phyloP scores from a whole-genome alignment of 2,113 vertebrate genomes.

The Athene cunicularia region DNA sequence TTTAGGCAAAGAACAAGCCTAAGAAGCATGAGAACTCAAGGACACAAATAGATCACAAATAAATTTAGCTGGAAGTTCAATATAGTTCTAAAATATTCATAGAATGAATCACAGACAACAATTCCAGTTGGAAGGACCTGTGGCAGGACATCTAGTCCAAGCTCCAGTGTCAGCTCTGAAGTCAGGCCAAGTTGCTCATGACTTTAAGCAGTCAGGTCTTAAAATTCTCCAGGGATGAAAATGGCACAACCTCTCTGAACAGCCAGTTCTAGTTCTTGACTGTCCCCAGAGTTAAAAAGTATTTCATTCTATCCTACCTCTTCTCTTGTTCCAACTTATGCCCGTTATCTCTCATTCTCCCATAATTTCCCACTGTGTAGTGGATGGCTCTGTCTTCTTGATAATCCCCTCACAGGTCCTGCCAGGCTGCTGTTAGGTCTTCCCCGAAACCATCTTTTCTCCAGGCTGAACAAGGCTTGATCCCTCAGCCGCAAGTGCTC shows the following conservation, averaged over 20 bases:
- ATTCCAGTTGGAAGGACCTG: neutral
- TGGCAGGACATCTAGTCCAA: neutral
- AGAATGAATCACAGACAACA: neutral
- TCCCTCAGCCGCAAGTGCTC: neutral
- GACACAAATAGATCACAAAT: neutral
- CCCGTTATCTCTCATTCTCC: neutral
- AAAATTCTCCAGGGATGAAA: neutral
- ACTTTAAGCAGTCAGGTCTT: neutral
- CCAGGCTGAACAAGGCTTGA: neutral
- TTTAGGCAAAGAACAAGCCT: neutral
- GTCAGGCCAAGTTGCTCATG: neutral
- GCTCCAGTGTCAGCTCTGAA: neutral
- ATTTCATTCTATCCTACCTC: neutral
- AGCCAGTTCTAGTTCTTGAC: neutral
- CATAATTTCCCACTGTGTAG: neutral
- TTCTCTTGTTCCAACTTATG: neutral
- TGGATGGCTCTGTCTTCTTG: neutral
- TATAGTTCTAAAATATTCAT: conserved; percentile 12
- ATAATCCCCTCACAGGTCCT: rapidly evolving
- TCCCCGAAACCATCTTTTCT: neutral
- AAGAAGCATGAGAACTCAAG: neutral
- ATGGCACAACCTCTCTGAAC: neutral
- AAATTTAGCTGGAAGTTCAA: conserved; percentile 12
- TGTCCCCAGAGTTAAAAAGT: neutral
- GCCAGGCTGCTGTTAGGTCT: neutral